phyloP scores from a whole-genome alignment of 2,888 invertebrate species.

The Thymelicus acteon region DNA sequence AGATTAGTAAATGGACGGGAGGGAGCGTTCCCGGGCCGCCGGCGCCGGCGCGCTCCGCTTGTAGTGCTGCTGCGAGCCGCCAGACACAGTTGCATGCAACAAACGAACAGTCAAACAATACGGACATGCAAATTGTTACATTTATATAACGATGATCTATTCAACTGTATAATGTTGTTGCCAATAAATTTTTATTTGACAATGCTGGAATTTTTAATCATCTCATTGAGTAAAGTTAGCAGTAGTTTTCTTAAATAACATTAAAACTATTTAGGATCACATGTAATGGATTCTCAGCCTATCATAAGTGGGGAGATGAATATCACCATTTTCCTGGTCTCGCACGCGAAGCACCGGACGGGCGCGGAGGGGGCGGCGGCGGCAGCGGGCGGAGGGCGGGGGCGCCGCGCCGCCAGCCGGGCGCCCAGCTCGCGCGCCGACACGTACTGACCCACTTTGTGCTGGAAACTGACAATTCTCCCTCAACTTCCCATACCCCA shows the following conservation, averaged over 20 bases:
- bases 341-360: conserved; percentile 74
- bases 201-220: conserved; percentile 20
- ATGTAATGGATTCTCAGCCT: too few species aligned
- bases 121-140: conserved; percentile 28
- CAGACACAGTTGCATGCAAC: neutral
- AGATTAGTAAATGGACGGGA: conserved; percentile 23
- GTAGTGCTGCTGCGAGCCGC: conserved; percentile 36
- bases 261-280: too few species aligned
- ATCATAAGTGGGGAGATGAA: neutral
- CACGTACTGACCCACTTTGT: conserved; percentile 73
- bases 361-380: conserved; percentile 49
- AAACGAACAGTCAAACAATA: neutral
- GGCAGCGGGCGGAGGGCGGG: conserved; percentile 43
- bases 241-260: neutral
- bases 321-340: conserved; percentile 51
- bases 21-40: conserved; percentile 24
- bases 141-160: conserved; percentile 31
- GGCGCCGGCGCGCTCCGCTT: conserved; percentile 21
- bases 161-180: conserved; percentile 32
- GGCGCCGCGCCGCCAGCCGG: conserved; percentile 52
- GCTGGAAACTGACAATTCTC: conserved; percentile 60
- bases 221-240: neutral
- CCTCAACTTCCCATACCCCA: too few species aligned
- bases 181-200: conserved; percentile 34
- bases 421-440: conserved; percentile 57